Percentiles rank a stretch among this genome's conserved stretches.
Conservation (phyloP, 2,113 vertebrate genomes). For the Phalacrocorax carbo region DNA sequence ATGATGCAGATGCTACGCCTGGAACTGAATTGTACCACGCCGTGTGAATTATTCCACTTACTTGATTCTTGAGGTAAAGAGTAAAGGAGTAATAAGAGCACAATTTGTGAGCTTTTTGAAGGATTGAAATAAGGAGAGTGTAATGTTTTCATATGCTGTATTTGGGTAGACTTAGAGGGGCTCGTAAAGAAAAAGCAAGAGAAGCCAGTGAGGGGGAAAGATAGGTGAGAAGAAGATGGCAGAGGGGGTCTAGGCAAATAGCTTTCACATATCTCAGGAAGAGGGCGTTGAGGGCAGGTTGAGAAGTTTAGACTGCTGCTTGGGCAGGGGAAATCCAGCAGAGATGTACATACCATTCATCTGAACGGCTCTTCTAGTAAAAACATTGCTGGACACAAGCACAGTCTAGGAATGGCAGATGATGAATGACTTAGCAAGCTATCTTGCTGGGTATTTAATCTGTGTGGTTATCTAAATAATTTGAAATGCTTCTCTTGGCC, state of each 20-base stretch:
- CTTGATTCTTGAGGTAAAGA: neutral
- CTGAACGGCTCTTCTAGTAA: constrained; percentile 27
- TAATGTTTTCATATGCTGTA: neutral
- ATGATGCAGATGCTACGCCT: neutral
- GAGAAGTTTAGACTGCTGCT: neutral
- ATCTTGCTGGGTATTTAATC: constrained; percentile 60
- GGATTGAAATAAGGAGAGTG: neutral
- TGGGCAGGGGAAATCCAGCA: neutral
- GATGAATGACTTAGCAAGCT: constrained; percentile 64
- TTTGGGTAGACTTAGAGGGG: neutral
- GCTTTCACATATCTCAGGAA: neutral
- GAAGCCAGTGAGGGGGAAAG: neutral
- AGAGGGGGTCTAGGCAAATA: neutral
- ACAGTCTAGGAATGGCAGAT: constrained; percentile 56
- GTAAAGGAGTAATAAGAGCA: neutral
- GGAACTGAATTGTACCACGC: neutral
- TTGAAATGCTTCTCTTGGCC: constrained; percentile 64
- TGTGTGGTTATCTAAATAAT: constrained; percentile 62
- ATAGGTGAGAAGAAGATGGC: neutral
- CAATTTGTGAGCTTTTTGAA: neutral
- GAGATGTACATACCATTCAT: constrained; percentile 62
- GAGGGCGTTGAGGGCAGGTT: neutral
- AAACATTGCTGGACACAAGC: constrained; percentile 51
- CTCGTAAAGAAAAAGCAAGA: neutral
- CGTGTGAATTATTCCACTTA: neutral